Percentiles rank a stretch among this genome's conserved stretches.
Conservation (phyloP, 2,888 invertebrate genomes). For the Ethmia dodecea region DNA sequence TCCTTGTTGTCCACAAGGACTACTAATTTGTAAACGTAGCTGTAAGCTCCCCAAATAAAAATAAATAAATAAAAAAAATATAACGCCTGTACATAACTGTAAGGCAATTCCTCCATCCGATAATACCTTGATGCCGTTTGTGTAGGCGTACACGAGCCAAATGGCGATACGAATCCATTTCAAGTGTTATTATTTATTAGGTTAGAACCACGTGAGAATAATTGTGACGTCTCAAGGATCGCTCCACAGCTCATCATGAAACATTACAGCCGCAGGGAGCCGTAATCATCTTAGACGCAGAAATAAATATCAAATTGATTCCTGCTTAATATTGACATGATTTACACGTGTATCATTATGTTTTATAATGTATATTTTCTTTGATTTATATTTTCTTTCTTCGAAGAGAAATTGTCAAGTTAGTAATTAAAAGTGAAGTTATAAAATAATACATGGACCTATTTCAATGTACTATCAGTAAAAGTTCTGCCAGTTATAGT, state of each 20-base stretch:
- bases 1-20: too few relatives aligned
- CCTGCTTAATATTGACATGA: background rate
- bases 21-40: too few relatives aligned
- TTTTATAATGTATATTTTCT: too few relatives aligned
- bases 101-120: slow-evolving; percentile 9
- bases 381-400: too few relatives aligned
- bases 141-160: slow-evolving; percentile 36
- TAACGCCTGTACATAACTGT: slow-evolving; percentile 11
- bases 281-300: background rate
- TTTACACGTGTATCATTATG: background rate
- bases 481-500: too few relatives aligned
- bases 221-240: slow-evolving; percentile 11
- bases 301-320: background rate
- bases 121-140: background rate
- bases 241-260: background rate
- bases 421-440: too few relatives aligned
- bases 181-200: slow-evolving; percentile 1
- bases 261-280: background rate
- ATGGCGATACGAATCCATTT: slow-evolving; percentile 1
- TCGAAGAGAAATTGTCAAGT: too few relatives aligned
- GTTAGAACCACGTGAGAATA: slow-evolving; percentile 7
- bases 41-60: too few relatives aligned
- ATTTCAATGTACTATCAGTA: too few relatives aligned
- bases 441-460: too few relatives aligned
- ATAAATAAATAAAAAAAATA: too few relatives aligned